Base-by-base conservation (phyloP, 1,140 invertebrate species). In the Listronotus bonariensis region DNA sequence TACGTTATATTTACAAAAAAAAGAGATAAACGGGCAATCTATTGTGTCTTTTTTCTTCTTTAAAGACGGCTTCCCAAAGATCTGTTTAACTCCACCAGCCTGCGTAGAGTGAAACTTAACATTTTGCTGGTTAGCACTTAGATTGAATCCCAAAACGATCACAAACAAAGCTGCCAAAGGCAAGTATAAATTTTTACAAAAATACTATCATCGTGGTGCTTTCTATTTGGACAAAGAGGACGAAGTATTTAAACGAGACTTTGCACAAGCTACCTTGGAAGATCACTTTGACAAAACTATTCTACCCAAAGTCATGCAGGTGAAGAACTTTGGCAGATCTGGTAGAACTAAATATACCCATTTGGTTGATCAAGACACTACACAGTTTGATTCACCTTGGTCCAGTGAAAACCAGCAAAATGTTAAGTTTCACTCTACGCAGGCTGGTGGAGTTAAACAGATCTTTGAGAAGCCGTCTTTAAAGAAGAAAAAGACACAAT, bases 221-320 rank as follows among this genome's bases (percentile, higher is more conserved):
- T 99, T 99, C 85, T 99, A 95, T 79, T 83, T 99, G 84, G 94
- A 98, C 75, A 88, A 92, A 73, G 97, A 99, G 68, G 93, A 99
- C 65, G 89, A 92, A 26, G 88, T 99, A 12, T 91, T 65, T 68
- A 97, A 96, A 77, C 85, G 97, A 76, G 96, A 99, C 78, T 99
- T 97, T 78, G 95, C 97, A 8, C 92, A 93, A 68, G 92, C 97
- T 0, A 99, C 98, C 0, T 80, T 99, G 62, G 98, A 99, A 74
- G 98, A 99, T 88, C 96, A 98, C 77, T 99, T 99, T 80, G 96
- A 99, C 77, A 99, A 99, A 80, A 97, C 96, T 43, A 92, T 99
- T 68, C 78, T 99, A 55, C 98, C 98, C 6, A 98, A 99, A 85
- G 97, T 99, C 64, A 99, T 99, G 97, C 97, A 99, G 85, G 97